Base-by-base conservation (phyloP, 2,797 vertebrate genomes). In the Eulemur mongoz region DNA sequence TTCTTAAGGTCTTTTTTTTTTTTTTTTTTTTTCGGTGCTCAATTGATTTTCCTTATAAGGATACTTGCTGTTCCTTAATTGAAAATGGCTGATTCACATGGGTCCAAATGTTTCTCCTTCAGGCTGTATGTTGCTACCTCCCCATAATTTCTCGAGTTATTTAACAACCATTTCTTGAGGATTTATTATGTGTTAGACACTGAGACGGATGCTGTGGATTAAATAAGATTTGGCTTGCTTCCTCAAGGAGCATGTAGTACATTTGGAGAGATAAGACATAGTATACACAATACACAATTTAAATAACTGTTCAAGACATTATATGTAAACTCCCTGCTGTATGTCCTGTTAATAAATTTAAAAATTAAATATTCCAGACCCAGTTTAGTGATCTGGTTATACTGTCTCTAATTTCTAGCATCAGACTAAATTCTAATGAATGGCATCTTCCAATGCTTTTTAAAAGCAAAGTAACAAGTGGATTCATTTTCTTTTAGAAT, bases 131-230 rank as follows among this genome's bases (percentile, higher is more conserved):
- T 72, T 85, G 11, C 54, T 65, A 61, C 20, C 20, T 84, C 65
- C 14, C 18, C 52, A 25, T 54, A 65, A 48, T 65, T 93, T 85
- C 48, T 82, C 20, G 63, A 97, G 18, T 72, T 93, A 75, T 54
- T 94, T 87, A 96, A 65, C 43, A 90, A 83, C 3, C 6, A 75
- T 61, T 75, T 84, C 32, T 90, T 85, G 8, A 94, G 83, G 52
- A 88, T 70, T 91, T 84, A 81, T 63, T 78, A 25, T 57, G 81
- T 84, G 25, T 40, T 38, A 93, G 50, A 45, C 22, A 57, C 23
- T 2, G 23, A 92, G 79, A 67, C 1, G 30, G 65, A 73, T 43
- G 40, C 18, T 83, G 1, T 57, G 3, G 5, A 67, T 86, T 83
- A 95, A 93, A 82, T 27, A 92, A 83, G 54, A 88, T 54, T 81